phyloP scores from a whole-genome alignment of 37 sponge, comb jelly and placozoan genomes.

The Halisarca cf. caerulea region DNA sequence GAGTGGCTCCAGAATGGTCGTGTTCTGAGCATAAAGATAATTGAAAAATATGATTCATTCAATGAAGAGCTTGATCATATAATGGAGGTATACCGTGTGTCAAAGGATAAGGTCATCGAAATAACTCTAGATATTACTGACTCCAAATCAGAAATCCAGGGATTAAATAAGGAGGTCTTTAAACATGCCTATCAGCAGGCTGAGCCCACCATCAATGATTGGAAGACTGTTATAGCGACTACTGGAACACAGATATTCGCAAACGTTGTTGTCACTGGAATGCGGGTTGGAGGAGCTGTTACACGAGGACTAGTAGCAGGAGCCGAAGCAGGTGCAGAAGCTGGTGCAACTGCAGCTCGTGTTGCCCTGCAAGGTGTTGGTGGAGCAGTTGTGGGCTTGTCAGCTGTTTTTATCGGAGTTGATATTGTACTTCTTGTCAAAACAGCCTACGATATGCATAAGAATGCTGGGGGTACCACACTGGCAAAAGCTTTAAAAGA shows the following conservation, averaged over 20 bases:
- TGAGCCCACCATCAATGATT: neutral
- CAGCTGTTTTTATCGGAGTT: slow-evolving; percentile 7
- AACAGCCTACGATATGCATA: neutral
- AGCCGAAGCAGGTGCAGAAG: neutral
- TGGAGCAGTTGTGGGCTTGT: neutral
- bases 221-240: neutral
- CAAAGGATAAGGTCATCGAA: too few species aligned
- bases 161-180: neutral
- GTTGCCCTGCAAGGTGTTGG: neutral
- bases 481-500: too few species aligned
- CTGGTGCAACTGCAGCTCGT: slow-evolving; percentile 14
- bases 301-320: neutral
- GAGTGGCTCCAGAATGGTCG: too few species aligned
- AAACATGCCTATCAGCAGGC: neutral
- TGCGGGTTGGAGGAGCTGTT: neutral
- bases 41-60: too few species aligned
- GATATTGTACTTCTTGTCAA: neutral
- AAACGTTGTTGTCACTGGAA: neutral
- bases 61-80: too few species aligned
- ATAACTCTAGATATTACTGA: neutral
- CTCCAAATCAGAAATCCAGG: neutral
- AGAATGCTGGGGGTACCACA: neutral
- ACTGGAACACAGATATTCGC: neutral
- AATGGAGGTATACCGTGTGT: too few species aligned
- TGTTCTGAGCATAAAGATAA: too few species aligned